A percentile compares a stretch with the other conserved stretches of the same genome.
These are phyloP conservation scores for Euura lappo DNA, from an alignment of 1,140 invertebrate species.

Conservation along the genomic window DNA sequence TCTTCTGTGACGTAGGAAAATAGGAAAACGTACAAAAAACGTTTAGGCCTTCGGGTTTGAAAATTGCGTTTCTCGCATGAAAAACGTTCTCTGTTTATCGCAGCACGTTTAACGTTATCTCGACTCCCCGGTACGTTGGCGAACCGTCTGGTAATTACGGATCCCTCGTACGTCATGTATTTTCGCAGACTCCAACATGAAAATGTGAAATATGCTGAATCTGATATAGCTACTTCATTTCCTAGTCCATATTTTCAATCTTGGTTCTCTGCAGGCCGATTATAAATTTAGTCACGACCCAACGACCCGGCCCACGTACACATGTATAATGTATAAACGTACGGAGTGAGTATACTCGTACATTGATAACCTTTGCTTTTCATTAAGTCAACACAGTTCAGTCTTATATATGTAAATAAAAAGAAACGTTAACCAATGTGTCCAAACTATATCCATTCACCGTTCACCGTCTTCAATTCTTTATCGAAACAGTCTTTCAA, in stretches of 20 bases:
- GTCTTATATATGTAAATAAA: not conserved
- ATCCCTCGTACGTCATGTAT: constrained; percentile 5
- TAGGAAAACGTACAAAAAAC: not conserved
- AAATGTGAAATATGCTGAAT: not conserved
- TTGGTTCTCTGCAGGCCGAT: not conserved
- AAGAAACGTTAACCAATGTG: not conserved
- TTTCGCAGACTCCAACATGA: not conserved
- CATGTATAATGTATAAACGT: not conserved
- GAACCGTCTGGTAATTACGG: not conserved
- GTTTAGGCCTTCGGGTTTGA: too few species aligned
- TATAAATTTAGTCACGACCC: constrained; percentile 5
- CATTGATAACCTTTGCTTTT: not conserved
- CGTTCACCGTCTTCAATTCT: too few species aligned
- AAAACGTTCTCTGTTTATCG: not conserved
- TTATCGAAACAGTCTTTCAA: too few species aligned
- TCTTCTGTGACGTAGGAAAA: not conserved
- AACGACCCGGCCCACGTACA: not conserved
- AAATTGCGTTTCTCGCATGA: not conserved
- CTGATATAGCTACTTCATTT: constrained; percentile 1
- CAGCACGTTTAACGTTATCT: constrained; percentile 5
- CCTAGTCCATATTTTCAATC: constrained; percentile 1
- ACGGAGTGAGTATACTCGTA: not conserved
- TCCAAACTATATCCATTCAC: not conserved
- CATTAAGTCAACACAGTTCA: not conserved
- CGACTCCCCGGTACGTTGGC: not conserved